Conservation (phyloP, 2,797 vertebrate genomes). For the Leptoclinus maculatus region DNA sequence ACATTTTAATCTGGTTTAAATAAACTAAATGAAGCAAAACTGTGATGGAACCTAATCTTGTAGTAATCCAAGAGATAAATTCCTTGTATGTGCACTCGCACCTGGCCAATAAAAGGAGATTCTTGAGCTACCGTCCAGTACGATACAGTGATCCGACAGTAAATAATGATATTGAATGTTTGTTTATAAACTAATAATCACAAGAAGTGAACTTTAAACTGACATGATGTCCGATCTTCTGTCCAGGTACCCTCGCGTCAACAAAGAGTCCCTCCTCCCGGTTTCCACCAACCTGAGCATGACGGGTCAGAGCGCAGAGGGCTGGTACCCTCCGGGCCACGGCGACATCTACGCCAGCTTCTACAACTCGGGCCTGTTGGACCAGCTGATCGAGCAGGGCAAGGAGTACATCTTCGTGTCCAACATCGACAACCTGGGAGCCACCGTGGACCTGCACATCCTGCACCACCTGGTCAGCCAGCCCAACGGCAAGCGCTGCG, state of each 20-base stretch:
- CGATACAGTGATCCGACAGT: background rate
- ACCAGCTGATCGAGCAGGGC: conserved; percentile 89
- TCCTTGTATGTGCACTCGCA: too few relatives aligned
- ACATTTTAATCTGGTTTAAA: background rate
- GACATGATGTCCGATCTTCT: background rate
- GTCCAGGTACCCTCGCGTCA: conserved; percentile 92
- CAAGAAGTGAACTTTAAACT: background rate
- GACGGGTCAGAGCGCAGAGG: conserved; percentile 89
- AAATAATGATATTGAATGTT: background rate
- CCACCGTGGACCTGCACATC: conserved; percentile 95
- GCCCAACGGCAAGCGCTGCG: conserved; percentile 93
- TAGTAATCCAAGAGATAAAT: too few relatives aligned
- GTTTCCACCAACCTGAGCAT: conserved; percentile 89
- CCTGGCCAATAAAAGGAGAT: too few relatives aligned
- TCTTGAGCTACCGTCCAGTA: background rate
- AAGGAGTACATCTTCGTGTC: conserved; percentile 98
- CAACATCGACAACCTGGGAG: conserved; percentile 97
- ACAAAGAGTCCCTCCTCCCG: conserved; percentile 95
- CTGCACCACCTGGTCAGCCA: conserved; percentile 94
- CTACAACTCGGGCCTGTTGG: conserved; percentile 93
- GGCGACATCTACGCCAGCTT: conserved; percentile 96
- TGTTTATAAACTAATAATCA: background rate
- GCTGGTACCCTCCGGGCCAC: conserved; percentile 96
- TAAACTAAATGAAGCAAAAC: background rate
- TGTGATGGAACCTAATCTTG: background rate